Evolutionary conservation across 1,140 invertebrate genomes (phyloP), one percentile per base, ranked within the genome.

Genomic region (Drosophila lacteicornis): DNA sequence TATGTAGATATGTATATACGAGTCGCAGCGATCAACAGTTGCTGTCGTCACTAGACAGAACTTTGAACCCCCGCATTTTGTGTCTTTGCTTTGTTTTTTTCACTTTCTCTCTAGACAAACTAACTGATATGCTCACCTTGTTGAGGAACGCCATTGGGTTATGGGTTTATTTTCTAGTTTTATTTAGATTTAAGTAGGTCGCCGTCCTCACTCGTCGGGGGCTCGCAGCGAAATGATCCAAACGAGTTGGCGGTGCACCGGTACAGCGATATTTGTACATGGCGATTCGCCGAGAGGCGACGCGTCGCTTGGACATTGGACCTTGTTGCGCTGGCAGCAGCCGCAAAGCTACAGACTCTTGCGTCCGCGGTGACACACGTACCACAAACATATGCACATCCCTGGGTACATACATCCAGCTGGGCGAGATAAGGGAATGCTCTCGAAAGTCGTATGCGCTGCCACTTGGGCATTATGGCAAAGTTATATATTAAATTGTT

Each of bases 111-210:
- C 17, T 11, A 6, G 6, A 12, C 53, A 42, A 56, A 19, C 7
- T 38, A 43, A 58, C n/a, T 25, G 17, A 13, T 47, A 43, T 60
- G 55, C 88, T 76, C 69, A 92, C 91, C 91, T 91, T 92, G 55
- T 92, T 92, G 40, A 92, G 71, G 74, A 92, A 92, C 53, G 91
- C 91, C 91, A 92, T 86, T 75, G 45, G 53, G 17, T 30, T 65
- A n/a, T 79, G 58, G 61, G 50, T 51, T 42, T 47, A 67, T 57
- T 51, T 46, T 53, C 27, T 58, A 47, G 8, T 56, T 55, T 67
- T 77, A 33, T 65, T 65, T 15, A 58, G 47, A 49, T 61, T 60
- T 67, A 79, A 75, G 19, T 81, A 40, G 75, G 75, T 90, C 79
- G 68, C 71, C 65, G 38, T 84, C 43, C 62, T 70, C 25, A 73